Conservation (phyloP, 2,888 invertebrate genomes). For the Periphyllus acericola region DNA sequence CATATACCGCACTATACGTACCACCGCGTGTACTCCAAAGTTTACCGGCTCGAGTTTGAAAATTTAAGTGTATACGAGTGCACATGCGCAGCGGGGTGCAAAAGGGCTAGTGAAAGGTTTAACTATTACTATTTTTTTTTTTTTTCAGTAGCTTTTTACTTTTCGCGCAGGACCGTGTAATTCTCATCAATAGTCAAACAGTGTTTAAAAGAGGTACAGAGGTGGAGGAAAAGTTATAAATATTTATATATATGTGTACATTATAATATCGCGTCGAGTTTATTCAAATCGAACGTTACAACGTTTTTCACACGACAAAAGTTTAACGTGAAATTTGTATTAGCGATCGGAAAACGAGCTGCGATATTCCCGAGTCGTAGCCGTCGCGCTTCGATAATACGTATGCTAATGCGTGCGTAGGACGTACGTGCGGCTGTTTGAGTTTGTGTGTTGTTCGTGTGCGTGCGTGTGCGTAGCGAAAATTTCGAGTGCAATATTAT, state of each 20-base stretch:
- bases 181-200: constrained; percentile 19
- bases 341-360: not conserved
- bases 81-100: not conserved
- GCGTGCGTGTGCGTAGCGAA: not conserved
- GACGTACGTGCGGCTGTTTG: not conserved
- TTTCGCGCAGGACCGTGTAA: not conserved
- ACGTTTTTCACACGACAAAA: constrained; percentile 2
- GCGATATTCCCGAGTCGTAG: not conserved
- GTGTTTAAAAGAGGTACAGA: not conserved
- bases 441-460: no score
- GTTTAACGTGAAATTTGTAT: constrained; percentile 1
- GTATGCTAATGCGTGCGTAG: constrained; percentile 14
- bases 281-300: constrained; percentile 22
- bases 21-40: not conserved
- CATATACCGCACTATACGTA: no score
- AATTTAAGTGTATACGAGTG: not conserved
- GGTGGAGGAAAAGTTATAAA: not conserved
- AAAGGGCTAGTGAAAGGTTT: not conserved
- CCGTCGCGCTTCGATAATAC: constrained; percentile 8
- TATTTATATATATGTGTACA: not conserved
- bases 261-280: not conserved
- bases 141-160: not conserved
- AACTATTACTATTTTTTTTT: constrained; percentile 1
- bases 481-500: not conserved
- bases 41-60: not conserved